Evolutionary conservation across 2,113 vertebrate genomes (phyloP).

Genomic region (Felis chaus): DNA sequence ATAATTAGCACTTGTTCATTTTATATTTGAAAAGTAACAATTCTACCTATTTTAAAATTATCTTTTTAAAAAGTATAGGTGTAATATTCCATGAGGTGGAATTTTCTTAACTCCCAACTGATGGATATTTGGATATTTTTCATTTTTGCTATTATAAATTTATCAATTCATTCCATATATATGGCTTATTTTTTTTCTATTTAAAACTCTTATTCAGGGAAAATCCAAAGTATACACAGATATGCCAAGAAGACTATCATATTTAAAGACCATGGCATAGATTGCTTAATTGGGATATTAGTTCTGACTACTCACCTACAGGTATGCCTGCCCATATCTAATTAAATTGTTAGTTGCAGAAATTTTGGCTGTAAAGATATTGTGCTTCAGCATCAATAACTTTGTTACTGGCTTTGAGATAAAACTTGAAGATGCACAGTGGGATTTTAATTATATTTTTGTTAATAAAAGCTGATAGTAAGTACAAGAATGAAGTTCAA

Average conservation of each 20-base stretch:
- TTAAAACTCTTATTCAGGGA: background rate
- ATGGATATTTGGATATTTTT: background rate
- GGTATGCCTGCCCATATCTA: background rate
- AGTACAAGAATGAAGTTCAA: background rate
- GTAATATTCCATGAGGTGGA: background rate
- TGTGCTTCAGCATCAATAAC: background rate
- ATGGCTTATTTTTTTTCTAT: background rate
- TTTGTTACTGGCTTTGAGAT: background rate
- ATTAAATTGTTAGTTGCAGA: background rate
- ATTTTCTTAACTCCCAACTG: background rate
- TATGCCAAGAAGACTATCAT: background rate
- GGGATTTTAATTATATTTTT: background rate
- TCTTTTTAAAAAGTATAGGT: background rate
- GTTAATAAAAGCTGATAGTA: background rate
- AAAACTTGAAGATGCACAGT: background rate
- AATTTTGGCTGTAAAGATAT: background rate
- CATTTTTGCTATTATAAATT: background rate
- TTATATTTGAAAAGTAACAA: background rate
- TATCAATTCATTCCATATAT: background rate
- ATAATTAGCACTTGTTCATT: background rate
- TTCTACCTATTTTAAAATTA: background rate
- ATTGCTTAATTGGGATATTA: background rate
- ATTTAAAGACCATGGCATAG: background rate
- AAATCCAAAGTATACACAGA: background rate
- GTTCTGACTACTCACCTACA: background rate